phyloP scores from a whole-genome alignment of 2,113 vertebrate genomes.

The Pluvialis apricaria region DNA sequence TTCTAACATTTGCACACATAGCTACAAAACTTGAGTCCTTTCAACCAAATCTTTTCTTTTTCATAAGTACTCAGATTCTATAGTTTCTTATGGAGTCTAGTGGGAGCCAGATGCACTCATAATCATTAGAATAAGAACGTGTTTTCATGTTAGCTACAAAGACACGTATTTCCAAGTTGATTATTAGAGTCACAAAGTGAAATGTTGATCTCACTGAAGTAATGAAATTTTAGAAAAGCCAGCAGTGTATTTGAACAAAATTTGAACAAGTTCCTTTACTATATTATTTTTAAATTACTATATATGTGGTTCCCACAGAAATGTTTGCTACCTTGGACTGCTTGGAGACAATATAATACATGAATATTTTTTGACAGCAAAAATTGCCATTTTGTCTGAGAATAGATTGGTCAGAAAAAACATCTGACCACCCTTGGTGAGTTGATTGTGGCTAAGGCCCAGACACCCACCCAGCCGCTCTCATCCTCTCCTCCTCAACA shows the following conservation, averaged over 20 bases:
- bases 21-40: background rate
- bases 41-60: background rate
- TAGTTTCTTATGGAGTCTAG: background rate
- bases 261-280: background rate
- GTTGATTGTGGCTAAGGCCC: background rate
- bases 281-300: background rate
- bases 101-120: background rate
- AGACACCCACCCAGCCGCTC: rapidly evolving
- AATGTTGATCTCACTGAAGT: background rate
- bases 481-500: background rate
- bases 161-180: background rate
- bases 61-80: background rate
- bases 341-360: background rate
- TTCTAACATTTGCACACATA: background rate
- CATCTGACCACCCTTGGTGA: background rate
- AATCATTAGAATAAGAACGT: background rate
- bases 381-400: background rate
- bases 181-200: background rate
- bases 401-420: background rate
- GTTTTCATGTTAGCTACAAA: background rate
- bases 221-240: background rate
- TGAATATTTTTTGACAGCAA: background rate
- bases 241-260: background rate
- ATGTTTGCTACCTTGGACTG: background rate
- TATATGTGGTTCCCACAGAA: background rate